Evolutionary conservation across 30 jellyfish, hydroid and myxozoan genomes (phyloP), one percentile per base, ranked within the genome.

Genomic region (Hydra vulgaris): DNA sequence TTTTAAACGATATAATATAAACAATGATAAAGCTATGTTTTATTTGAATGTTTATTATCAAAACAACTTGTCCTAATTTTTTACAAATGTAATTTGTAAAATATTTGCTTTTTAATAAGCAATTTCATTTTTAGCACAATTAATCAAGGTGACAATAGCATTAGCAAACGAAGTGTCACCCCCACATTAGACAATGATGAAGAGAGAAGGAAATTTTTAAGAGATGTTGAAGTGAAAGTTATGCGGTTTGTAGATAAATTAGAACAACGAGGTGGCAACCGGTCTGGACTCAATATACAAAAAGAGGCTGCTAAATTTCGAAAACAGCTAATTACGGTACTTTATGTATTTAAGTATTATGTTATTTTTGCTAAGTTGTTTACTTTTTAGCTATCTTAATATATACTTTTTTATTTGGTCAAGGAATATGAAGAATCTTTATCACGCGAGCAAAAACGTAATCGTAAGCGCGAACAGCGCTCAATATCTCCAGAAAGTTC

Each of bases 201-300:
- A 70, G 77, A 85, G 8, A 52, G 89, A n/a, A 74, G 97, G 22
- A 69, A 73, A 78, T 71, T 85, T n/a, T 79, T 89, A 16, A 87
- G 97, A 18, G 97, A 89, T 17, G 97, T 89, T 7, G 97, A 89
- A 77, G 26, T 89, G 87, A 89, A 89, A 81, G 97, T 89, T 12
- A 79, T 89, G 89, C 87, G 84, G 25, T 89, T 72, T 67, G 94
- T 87, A 15, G 97, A 89, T 66, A 84, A 84, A 68, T 69, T 89
- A 40, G 97, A 89, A 78, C 84, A 87, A 52, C 77, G 84, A 27
- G 97, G 97, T 24, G 79, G 90, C 53, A 73, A 82, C 27, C 82
- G 80, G 77, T 80, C 95, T 23, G 88, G 91, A n/a, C 26, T 71
- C 56, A 52, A 77, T 20, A 74, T 89, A 69, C 89, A 89, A 82